Percentiles rank a stretch among this genome's conserved stretches.
phyloP scores from a whole-genome alignment of 2,888 invertebrate genomes.

The Sphaerophoria taeniata region DNA sequence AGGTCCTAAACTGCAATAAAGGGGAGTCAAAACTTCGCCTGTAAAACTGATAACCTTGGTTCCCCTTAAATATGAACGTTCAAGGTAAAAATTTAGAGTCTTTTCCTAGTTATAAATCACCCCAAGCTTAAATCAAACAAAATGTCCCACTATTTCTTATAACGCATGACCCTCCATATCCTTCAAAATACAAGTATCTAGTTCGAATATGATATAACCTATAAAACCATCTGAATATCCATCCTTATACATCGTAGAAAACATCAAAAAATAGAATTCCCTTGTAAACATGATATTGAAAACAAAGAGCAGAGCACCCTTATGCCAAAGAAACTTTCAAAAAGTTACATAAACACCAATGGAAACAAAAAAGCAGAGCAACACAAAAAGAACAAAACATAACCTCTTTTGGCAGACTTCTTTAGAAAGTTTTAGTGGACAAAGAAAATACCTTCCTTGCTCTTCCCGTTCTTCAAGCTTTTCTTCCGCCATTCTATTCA shows the following conservation, averaged over 20 bases:
- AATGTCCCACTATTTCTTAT: not conserved
- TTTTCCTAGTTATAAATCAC: no score
- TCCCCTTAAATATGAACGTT: no score
- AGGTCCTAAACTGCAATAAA: no score
- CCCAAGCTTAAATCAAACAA: no score
- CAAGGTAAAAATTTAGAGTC: no score
- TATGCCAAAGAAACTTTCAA: slow-evolving; percentile 68
- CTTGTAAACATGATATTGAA: slow-evolving; percentile 74
- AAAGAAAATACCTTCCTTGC: slow-evolving; percentile 56
- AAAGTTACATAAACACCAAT: slow-evolving; percentile 71
- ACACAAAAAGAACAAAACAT: slow-evolving; percentile 29
- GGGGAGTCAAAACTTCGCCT: no score
- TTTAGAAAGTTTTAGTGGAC: slow-evolving; percentile 59
- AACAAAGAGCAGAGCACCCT: slow-evolving; percentile 66
- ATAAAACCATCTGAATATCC: not conserved
- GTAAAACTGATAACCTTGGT: no score
- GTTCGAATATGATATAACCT: slow-evolving; percentile 22
- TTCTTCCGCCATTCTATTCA: slow-evolving; percentile 64
- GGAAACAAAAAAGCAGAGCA: not conserved
- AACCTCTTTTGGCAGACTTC: slow-evolving; percentile 64
- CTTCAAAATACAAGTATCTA: slow-evolving; percentile 30
- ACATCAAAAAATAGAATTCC: slow-evolving; percentile 48
- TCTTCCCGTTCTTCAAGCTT: slow-evolving; percentile 40
- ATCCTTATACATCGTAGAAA: not conserved
- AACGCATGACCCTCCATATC: slow-evolving; percentile 47